Evolutionary conservation across 2,113 vertebrate genomes (phyloP).

Genomic region (cat (Felis catus)): DNA sequence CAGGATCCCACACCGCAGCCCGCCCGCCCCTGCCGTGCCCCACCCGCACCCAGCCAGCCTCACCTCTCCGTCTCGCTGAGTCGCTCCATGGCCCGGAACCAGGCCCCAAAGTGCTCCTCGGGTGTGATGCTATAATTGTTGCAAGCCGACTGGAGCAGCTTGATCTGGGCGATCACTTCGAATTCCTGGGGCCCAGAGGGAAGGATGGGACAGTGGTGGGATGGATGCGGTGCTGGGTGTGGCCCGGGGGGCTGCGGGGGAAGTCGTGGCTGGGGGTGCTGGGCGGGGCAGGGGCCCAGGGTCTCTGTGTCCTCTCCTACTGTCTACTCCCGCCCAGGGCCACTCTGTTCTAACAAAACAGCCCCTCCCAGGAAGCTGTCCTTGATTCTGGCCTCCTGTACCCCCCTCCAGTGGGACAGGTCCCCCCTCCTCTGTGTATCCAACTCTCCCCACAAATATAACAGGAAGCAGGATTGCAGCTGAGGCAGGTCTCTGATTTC

Average conservation of each 20-base stretch:
- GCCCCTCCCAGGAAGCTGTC: neutral
- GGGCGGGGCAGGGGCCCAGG: neutral
- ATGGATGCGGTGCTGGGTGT: accelerated
- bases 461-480: neutral
- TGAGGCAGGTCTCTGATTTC: neutral
- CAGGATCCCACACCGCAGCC: accelerated
- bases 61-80: conserved; percentile 96
- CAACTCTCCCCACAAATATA: too few species aligned
- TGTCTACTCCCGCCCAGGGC: too few species aligned
- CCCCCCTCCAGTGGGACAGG: neutral
- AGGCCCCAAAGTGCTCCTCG: conserved; percentile 90
- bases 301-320: accelerated
- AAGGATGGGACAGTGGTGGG: accelerated
- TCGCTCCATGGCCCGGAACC: conserved; percentile 91
- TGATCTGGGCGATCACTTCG: conserved; percentile 98
- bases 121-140: conserved; percentile 96
- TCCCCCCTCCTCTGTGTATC: neutral
- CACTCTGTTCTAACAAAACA: neutral
- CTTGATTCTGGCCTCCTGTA: neutral
- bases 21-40: accelerated
- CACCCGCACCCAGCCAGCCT: neutral
- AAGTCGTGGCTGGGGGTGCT: neutral
- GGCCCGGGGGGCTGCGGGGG: neutral
- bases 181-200: conserved; percentile 89
- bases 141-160: conserved; percentile 96